Conservation (phyloP, 2,888 invertebrate genomes). For the Lasioglossum oenotherae region DNA sequence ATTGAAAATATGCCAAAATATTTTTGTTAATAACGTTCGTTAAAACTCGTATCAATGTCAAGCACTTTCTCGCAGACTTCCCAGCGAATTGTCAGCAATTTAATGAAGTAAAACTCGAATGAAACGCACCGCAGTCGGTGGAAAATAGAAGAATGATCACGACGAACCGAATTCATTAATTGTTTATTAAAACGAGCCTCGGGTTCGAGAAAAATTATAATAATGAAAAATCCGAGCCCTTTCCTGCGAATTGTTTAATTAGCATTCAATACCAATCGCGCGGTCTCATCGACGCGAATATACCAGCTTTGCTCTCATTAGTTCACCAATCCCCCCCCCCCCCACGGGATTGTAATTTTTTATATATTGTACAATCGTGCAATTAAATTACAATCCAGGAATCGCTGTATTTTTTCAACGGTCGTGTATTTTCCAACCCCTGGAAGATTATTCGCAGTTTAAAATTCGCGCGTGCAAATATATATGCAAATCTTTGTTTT, state of each 20-base stretch:
- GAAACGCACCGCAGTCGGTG: neutral
- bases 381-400: neutral
- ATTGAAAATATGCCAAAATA: conserved; percentile 8
- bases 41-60: conserved; percentile 7
- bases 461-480: neutral
- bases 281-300: neutral
- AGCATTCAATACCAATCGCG: neutral
- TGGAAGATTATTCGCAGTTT: neutral
- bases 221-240: neutral
- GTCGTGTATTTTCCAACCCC: neutral
- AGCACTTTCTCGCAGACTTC: neutral
- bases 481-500: conserved; percentile 2
- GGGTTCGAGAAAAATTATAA: neutral
- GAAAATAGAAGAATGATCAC: neutral
- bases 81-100: neutral
- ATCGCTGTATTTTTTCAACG: neutral
- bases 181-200: conserved; percentile 1
- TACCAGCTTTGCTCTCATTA: neutral
- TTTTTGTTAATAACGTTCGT: conserved; percentile 14
- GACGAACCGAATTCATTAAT: neutral
- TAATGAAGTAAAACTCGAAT: conserved; percentile 10
- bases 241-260: neutral
- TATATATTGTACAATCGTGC: neutral
- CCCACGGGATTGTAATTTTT: neutral
- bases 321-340: neutral